These are phyloP conservation scores for Capreolus pygargus DNA, from an alignment of 2,113 vertebrate genomes.

Conservation along the genomic window DNA sequence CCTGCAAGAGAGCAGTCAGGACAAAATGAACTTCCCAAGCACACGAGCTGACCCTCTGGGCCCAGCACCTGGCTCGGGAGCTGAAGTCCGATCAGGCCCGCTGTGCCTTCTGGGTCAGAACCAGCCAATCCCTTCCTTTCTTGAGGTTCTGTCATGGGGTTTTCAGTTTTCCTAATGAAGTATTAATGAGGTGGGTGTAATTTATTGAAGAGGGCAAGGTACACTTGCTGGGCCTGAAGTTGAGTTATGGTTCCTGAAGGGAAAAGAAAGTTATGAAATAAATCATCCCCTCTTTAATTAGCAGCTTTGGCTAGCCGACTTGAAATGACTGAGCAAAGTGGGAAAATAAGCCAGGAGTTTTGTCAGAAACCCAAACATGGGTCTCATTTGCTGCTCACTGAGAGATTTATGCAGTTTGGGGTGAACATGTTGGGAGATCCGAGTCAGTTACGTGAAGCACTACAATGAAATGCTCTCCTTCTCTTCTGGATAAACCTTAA, in stretches of 20 bases:
- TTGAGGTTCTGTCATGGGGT: background rate
- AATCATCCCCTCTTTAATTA: conserved; percentile 75
- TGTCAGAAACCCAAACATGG: conserved; percentile 37
- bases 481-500: background rate
- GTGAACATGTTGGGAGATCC: background rate
- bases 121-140: background rate
- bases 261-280: conserved; percentile 69
- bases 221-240: conserved; percentile 45
- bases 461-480: background rate
- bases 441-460: background rate
- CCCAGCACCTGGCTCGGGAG: background rate
- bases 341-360: conserved; percentile 52
- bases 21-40: background rate
- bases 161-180: conserved; percentile 57
- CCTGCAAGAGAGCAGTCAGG: fast-evolving
- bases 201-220: conserved; percentile 55
- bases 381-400: conserved; percentile 12
- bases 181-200: conserved; percentile 47
- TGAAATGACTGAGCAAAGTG: conserved; percentile 35
- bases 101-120: background rate
- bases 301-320: conserved; percentile 42
- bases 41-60: background rate
- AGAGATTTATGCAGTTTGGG: conserved; percentile 33
- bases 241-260: conserved; percentile 74
- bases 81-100: fast-evolving